Evolutionary conservation across 2,888 invertebrate species (phyloP), one percentile per base, ranked within the genome.

Genomic region (Nemapogon koenigi): DNA sequence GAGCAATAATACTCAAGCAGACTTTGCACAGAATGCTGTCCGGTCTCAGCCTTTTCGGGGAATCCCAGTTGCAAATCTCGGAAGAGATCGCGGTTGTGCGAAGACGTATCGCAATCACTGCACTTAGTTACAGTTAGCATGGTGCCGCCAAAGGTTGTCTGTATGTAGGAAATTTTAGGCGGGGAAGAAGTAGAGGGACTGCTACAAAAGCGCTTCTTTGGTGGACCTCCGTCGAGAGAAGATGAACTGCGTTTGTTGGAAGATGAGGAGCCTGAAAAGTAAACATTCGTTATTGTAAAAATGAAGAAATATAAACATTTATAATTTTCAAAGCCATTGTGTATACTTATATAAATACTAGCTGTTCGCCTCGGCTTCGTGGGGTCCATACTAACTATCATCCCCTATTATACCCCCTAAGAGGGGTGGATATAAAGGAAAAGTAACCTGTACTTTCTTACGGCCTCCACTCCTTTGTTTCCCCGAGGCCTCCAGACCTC

Each of bases 41-140:
- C 57, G 1, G 37, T 13, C 30, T 60, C 63, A 0, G 62, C 56
- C 35, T 63, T 76, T 17, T 85, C 85, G 0, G 90, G 90, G 63
- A 90, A 90, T 1, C 90, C 87, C 1, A 91, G 69, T 49, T 89
- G 90, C 10, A 94, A 68, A 49, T 94, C 94, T 3, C 89, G 84
- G 67, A 94, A 94, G 37, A 83, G 83, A 58, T 94, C 93, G 1
- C 84, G 84, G 16, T 88, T 87, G 39, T 86, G 81, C 1, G 91
- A 91, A 39, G 85, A 83, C 4, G 85, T 83, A 38, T 83, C 78
- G 57, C 94, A 94, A 36, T 81, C 82, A 11, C 83, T 78, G 59
- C 94, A 94, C 48, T 84, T 84, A 19, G 90, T 87, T 0, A 87
- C 86, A 0, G 90, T 90, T 4, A 86, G 81, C 17, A 89, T 70